Conservation (phyloP, 2,113 vertebrate genomes). For the Chauna torquata region DNA sequence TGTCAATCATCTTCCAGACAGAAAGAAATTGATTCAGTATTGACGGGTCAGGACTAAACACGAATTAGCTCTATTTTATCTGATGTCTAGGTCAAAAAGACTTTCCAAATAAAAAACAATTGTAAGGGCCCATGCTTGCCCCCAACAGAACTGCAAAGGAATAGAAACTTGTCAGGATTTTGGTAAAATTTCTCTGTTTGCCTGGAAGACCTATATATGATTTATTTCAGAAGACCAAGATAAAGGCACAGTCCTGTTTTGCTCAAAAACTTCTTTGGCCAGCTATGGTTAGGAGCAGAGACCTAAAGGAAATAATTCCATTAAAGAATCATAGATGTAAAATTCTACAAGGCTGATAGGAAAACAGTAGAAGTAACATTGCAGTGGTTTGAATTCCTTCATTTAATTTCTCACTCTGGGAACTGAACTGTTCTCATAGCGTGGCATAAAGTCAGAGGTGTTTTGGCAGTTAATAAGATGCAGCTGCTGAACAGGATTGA, state of each 20-base stretch:
- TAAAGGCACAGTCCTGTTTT: not conserved
- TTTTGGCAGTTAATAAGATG: too few relatives aligned
- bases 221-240: not conserved
- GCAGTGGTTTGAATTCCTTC: not conserved
- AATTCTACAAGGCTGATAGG: not conserved
- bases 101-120: not conserved
- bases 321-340: not conserved
- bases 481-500: not conserved
- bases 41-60: not conserved
- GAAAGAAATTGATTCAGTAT: not conserved
- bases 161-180: not conserved
- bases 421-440: not conserved
- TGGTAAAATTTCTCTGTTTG: not conserved
- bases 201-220: not conserved
- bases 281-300: not conserved
- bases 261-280: not conserved
- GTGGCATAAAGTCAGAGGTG: not conserved
- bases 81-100: not conserved
- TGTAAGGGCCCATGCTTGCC: not conserved
- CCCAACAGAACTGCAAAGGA: not conserved
- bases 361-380: not conserved
- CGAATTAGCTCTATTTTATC: not conserved
- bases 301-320: not conserved
- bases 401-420: not conserved
- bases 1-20: not conserved